phyloP scores from a whole-genome alignment of 2,113 vertebrate genomes.

The Ctenomys sociabilis region DNA sequence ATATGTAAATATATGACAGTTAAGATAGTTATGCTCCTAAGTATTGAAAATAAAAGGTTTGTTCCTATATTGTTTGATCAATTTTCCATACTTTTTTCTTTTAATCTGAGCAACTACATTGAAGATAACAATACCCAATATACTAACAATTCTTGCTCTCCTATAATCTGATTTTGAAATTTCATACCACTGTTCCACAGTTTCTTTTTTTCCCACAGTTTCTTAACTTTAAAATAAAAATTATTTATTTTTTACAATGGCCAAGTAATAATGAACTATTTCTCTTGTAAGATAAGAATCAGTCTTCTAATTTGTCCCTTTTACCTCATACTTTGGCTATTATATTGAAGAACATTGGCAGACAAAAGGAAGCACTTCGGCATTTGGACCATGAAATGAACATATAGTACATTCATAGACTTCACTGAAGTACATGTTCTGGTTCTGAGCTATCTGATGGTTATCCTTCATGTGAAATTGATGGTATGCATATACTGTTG shows the following conservation, averaged over 20 bases:
- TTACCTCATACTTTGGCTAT: not conserved
- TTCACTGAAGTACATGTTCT: not conserved
- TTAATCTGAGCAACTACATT: too few species aligned
- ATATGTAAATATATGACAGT: too few species aligned
- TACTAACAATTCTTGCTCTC: too few species aligned
- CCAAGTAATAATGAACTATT: constrained; percentile 38
- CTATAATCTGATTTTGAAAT: too few species aligned
- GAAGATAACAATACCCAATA: too few species aligned
- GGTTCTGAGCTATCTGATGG: not conserved
- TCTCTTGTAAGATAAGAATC: not conserved
- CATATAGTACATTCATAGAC: not conserved
- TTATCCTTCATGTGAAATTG: not conserved
- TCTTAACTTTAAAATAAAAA: too few species aligned
- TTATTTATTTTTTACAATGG: not conserved
- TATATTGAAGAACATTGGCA: constrained; percentile 12
- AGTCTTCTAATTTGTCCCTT: constrained; percentile 14
- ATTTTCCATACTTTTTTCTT: too few species aligned
- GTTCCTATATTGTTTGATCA: too few species aligned
- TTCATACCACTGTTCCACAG: too few species aligned
- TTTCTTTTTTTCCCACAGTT: too few species aligned
- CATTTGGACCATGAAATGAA: not conserved
- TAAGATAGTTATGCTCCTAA: too few species aligned
- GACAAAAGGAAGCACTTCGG: not conserved
- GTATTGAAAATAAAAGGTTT: too few species aligned
- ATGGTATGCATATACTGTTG: not conserved